phyloP scores from a whole-genome alignment of 1,140 invertebrate genomes.

The Chlorops oryzae region DNA sequence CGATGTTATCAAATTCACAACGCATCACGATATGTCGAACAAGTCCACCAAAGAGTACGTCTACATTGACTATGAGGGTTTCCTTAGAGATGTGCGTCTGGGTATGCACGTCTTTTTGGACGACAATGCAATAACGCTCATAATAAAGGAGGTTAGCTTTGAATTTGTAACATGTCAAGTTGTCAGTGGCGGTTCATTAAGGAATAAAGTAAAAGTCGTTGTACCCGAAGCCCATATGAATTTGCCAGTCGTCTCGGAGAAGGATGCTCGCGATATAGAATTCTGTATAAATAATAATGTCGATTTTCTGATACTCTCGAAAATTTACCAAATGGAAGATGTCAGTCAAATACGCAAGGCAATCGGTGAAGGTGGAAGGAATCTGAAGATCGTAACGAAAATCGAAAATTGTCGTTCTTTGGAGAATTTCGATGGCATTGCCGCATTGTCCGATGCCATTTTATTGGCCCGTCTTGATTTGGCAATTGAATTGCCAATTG shows the following conservation, averaged over 20 bases:
- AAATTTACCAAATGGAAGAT: conserved; percentile 86
- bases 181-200: conserved; percentile 92
- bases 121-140: conserved; percentile 92
- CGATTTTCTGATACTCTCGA: conserved; percentile 99
- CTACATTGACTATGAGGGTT: conserved; percentile 88
- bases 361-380: conserved; percentile 85
- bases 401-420: conserved; percentile 97
- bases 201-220: conserved; percentile 93
- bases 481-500: conserved; percentile 94
- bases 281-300: conserved; percentile 92
- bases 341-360: conserved; percentile 81
- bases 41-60: conserved; percentile 71
- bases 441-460: conserved; percentile 89
- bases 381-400: conserved; percentile 91
- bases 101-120: conserved; percentile 89
- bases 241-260: conserved; percentile 94
- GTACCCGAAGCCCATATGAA: conserved; percentile 91
- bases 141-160: conserved; percentile 62
- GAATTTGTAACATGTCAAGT: conserved; percentile 66
- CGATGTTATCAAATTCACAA: conserved; percentile 78
- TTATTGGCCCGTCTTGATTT: conserved; percentile 94
- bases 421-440: conserved; percentile 86
- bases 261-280: conserved; percentile 87
- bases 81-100: conserved; percentile 82
- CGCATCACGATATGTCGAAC: conserved; percentile 72